Evolutionary conservation across 1,140 invertebrate genomes (phyloP).

Genomic region (Conus ventricosus): DNA sequence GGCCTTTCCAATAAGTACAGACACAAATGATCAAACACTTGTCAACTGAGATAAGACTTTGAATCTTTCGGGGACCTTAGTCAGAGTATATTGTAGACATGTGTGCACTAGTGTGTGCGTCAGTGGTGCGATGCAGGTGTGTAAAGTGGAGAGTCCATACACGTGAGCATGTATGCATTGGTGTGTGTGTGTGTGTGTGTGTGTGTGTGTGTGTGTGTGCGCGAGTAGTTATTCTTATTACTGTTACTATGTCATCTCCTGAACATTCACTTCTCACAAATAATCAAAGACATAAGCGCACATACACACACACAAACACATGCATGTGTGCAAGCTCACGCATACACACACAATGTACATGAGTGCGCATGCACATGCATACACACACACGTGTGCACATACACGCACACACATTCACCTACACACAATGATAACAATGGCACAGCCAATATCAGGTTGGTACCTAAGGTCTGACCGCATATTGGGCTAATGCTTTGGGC

Average conservation of each 20-base stretch:
- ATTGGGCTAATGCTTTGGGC: no score
- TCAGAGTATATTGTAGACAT: neutral
- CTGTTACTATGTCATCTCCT: neutral
- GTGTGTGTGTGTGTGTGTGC: neutral
- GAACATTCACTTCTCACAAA: no score
- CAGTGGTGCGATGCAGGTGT: no score
- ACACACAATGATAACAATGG: neutral
- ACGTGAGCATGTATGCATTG: neutral
- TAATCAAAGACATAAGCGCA: no score
- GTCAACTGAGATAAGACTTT: no score
- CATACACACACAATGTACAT: no score
- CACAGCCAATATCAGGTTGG: neutral
- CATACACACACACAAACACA: neutral
- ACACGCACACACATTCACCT: slow-evolving; percentile 5
- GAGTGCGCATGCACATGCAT: no score
- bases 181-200: neutral
- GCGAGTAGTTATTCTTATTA: neutral
- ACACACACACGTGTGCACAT: neutral
- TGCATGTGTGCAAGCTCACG: neutral
- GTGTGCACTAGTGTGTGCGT: neutral
- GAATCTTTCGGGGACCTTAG: no score
- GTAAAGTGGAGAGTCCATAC: neutral
- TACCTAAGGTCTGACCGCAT: no score
- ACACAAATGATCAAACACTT: no score
- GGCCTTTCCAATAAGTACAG: no score